Evolutionary conservation across 1,140 invertebrate genomes (phyloP).

Genomic region (Heliconius hewitsoni): DNA sequence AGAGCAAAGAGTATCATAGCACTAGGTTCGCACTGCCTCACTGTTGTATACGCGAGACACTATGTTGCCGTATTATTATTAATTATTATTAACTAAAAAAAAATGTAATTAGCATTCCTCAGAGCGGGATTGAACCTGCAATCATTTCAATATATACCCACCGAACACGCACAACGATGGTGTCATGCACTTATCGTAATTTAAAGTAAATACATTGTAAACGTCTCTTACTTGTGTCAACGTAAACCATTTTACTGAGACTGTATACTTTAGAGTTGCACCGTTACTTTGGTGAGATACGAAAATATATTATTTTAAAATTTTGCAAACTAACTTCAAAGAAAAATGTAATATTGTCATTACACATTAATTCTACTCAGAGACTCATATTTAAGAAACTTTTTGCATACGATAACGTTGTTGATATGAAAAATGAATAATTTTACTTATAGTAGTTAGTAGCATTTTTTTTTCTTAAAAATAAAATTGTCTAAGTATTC

Average conservation of each 20-base stretch:
- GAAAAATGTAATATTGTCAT: constrained; percentile 15
- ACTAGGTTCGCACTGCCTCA: too few species aligned
- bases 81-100: too few species aligned
- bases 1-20: too few species aligned
- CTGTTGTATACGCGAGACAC: too few species aligned
- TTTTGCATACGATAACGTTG: background rate
- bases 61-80: too few species aligned
- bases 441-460: too few species aligned
- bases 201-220: background rate
- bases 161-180: background rate
- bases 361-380: background rate
- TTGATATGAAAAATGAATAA: background rate
- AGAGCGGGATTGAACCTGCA: background rate
- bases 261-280: constrained; percentile 27
- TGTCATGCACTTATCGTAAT: constrained; percentile 7
- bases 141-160: background rate
- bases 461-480: too few species aligned
- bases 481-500: too few species aligned
- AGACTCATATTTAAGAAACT: background rate
- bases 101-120: background rate
- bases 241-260: constrained; percentile 30
- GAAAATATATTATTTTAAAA: constrained; percentile 35
- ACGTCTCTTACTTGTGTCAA: constrained; percentile 27
- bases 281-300: constrained; percentile 32
- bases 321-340: constrained; percentile 18